Percentiles rank a stretch among this genome's conserved stretches.
These are phyloP conservation scores for Volucella zonaria DNA, from an alignment of 2,888 invertebrate species.

Conservation along the genomic window DNA sequence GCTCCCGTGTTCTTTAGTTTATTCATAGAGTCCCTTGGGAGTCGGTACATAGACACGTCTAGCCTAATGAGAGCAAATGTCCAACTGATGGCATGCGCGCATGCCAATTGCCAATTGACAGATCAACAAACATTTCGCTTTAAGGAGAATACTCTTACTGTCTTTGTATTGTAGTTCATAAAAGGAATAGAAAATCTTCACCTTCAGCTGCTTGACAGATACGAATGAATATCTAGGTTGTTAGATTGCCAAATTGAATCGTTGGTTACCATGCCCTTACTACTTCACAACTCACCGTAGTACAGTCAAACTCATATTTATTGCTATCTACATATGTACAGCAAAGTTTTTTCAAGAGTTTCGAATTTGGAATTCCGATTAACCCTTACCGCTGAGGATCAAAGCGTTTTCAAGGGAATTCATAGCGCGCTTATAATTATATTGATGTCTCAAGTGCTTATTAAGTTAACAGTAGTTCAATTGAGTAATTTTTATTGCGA, in stretches of 20 bases:
- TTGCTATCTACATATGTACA: conserved; percentile 9
- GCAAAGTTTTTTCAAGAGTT: conserved; percentile 40
- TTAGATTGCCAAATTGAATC: conserved; percentile 11
- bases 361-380: conserved; percentile 41
- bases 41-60: conserved; percentile 62
- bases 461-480: conserved; percentile 72
- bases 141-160: not conserved
- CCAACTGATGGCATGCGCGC: conserved; percentile 62
- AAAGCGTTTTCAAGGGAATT: conserved; percentile 65
- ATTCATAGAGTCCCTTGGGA: conserved; percentile 52
- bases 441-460: conserved; percentile 67
- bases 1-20: conserved; percentile 31
- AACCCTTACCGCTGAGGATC: conserved; percentile 51
- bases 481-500: conserved; percentile 73
- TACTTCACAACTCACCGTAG: not conserved
- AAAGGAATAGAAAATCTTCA: no score
- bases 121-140: conserved; percentile 60
- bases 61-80: conserved; percentile 66
- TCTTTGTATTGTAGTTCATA: no score
- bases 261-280: conserved; percentile 27
- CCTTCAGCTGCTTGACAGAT: no score
- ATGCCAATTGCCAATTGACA: not conserved
- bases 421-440: conserved; percentile 52
- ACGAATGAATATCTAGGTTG: no score
- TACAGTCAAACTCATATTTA: conserved; percentile 9